These are phyloP conservation scores for Halocaridina rubra DNA, from an alignment of 2,888 invertebrate genomes.

Conservation along the genomic window DNA sequence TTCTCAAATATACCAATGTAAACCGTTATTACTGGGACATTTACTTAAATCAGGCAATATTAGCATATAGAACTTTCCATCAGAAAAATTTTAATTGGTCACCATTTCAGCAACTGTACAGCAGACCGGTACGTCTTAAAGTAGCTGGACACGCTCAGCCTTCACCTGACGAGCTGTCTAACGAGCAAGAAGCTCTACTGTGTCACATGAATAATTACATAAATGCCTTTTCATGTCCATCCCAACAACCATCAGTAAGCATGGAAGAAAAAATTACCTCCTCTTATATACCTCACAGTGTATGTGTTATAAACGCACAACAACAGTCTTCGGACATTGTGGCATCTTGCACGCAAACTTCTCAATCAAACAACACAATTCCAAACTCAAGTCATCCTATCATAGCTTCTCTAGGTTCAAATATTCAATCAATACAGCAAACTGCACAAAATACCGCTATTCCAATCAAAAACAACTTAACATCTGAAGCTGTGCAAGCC, in stretches of 20 bases:
- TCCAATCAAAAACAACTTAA: constrained; percentile 1
- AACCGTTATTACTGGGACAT: constrained; percentile 47
- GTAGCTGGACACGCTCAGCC: background rate
- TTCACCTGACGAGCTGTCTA: constrained; percentile 5
- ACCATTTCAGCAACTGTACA: constrained; percentile 37
- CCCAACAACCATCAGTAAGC: constrained; percentile 11
- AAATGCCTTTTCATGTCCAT: constrained; percentile 25
- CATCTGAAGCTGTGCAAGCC: background rate
- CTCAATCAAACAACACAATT: constrained; percentile 16
- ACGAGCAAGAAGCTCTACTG: constrained; percentile 33
- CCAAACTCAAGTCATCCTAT: constrained; percentile 11
- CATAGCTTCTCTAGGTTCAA: constrained; percentile 4
- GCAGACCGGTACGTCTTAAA: constrained; percentile 23
- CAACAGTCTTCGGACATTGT: constrained; percentile 8
- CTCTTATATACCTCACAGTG: background rate
- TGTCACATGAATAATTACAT: constrained; percentile 36
- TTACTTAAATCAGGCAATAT: constrained; percentile 29
- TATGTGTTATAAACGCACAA: background rate
- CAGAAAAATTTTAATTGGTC: constrained; percentile 23
- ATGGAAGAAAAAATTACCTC: background rate
- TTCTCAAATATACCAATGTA: constrained; percentile 30
- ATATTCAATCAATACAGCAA: background rate
- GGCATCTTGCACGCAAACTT: constrained; percentile 21
- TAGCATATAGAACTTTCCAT: constrained; percentile 45
- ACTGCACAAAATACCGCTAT: constrained; percentile 25